Conservation (phyloP, 2,888 invertebrate species). For the Andricus quercusramuli region DNA sequence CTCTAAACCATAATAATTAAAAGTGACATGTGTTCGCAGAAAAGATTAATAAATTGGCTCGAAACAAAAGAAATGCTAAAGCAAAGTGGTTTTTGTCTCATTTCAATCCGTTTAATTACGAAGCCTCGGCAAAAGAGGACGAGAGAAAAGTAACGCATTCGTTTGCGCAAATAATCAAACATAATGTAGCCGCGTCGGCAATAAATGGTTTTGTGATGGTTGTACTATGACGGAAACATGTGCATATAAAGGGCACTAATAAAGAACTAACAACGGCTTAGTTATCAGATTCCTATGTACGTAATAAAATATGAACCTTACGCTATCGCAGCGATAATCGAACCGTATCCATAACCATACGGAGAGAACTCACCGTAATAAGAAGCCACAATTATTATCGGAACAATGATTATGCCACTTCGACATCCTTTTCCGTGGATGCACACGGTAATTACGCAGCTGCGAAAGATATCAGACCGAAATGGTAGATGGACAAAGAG, state of each 20-base stretch:
- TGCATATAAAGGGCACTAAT: conserved; percentile 55
- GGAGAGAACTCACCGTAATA: conserved; percentile 24
- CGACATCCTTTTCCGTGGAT: conserved; percentile 49
- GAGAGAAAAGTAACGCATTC: conserved; percentile 23
- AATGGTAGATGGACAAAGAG: conserved; percentile 1
- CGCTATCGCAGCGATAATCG: conserved; percentile 53
- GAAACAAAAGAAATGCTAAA: neutral
- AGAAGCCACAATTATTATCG: conserved; percentile 54
- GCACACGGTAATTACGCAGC: conserved; percentile 33
- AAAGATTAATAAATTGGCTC: conserved; percentile 4
- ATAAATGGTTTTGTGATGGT: conserved; percentile 21
- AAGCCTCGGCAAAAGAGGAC: neutral
- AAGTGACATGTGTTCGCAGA: conserved; percentile 32
- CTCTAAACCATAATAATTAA: conserved; percentile 28
- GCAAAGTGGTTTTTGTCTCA: conserved; percentile 29
- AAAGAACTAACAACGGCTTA: conserved; percentile 52
- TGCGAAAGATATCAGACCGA: conserved; percentile 34
- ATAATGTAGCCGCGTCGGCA: conserved; percentile 19
- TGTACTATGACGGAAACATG: conserved; percentile 40
- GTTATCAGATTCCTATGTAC: conserved; percentile 56
- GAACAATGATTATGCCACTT: conserved; percentile 49
- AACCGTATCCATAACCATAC: conserved; percentile 54
- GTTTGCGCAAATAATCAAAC: conserved; percentile 36
- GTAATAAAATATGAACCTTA: conserved; percentile 51
- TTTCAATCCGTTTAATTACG: conserved; percentile 29